Evolutionary conservation across 1,140 invertebrate species (phyloP).

Genomic region (Riptortus pedestris): DNA sequence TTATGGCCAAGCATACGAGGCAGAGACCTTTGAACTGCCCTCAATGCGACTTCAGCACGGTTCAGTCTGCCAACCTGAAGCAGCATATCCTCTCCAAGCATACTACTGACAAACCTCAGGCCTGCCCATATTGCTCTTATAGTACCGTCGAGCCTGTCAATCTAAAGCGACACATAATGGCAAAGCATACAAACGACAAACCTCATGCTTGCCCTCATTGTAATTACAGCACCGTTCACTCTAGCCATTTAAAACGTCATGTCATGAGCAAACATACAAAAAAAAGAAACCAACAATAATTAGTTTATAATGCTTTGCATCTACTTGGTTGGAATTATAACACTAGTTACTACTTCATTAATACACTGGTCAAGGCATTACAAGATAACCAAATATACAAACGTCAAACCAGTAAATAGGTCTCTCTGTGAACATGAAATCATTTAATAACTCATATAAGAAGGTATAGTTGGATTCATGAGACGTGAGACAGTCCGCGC

Average conservation of each 20-base stretch:
- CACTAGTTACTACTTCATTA: too few relatives aligned
- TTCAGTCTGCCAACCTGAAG: conserved; percentile 7
- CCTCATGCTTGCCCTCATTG: too few relatives aligned
- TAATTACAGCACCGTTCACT: neutral
- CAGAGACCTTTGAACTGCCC: neutral
- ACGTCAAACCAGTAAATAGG: too few relatives aligned
- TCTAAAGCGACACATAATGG: neutral
- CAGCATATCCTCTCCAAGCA: conserved; percentile 12
- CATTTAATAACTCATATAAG: too few relatives aligned
- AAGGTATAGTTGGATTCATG: too few relatives aligned
- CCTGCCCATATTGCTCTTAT: conserved; percentile 6
- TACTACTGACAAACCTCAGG: conserved; percentile 11
- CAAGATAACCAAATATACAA: too few relatives aligned
- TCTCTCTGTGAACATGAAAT: too few relatives aligned
- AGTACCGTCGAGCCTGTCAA: neutral
- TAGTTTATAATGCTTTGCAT: too few relatives aligned
- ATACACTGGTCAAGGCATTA: too few relatives aligned
- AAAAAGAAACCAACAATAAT: neutral
- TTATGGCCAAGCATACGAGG: neutral
- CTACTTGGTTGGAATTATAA: too few relatives aligned
- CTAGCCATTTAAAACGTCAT: neutral
- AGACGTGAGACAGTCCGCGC: too few relatives aligned
- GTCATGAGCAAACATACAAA: neutral
- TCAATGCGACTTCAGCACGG: neutral
- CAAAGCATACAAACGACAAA: too few relatives aligned